Percentiles rank a stretch among this genome's conserved stretches.
phyloP scores from a whole-genome alignment of 2,113 vertebrate species.

The Talpa occidentalis region DNA sequence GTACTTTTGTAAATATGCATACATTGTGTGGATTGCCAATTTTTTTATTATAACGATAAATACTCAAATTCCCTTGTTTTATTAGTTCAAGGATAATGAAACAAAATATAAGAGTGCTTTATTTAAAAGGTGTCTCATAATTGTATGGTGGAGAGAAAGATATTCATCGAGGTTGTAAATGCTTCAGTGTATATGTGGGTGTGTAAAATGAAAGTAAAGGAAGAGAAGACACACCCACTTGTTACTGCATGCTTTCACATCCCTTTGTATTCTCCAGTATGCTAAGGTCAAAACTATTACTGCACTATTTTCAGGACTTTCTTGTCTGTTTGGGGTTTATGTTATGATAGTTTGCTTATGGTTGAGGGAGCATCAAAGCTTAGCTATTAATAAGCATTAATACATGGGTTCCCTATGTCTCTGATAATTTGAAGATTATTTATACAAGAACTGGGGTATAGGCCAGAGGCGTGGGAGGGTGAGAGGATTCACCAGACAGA shows the following conservation, averaged over 20 bases:
- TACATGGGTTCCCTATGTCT: fast-evolving
- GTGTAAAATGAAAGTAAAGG: neutral
- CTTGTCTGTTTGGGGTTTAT: neutral
- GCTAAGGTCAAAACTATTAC: neutral
- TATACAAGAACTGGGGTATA: no score
- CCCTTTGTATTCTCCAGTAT: neutral
- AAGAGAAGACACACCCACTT: neutral
- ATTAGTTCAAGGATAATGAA: constrained; percentile 37
- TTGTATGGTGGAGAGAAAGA: neutral
- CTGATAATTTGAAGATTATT: neutral
- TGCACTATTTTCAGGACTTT: neutral
- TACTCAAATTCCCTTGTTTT: constrained; percentile 51
- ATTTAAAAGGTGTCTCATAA: constrained; percentile 34
- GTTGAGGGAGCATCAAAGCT: neutral
- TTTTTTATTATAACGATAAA: constrained; percentile 62
- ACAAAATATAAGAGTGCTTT: constrained; percentile 18
- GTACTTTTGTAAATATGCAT: constrained; percentile 62
- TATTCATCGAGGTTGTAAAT: neutral
- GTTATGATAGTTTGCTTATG: neutral
- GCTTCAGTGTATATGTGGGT: neutral
- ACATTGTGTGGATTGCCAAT: constrained; percentile 40
- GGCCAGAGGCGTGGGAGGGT: no score
- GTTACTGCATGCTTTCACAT: neutral
- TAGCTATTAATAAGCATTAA: neutral
- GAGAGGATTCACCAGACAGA: no score